Evolutionary conservation across 2,797 vertebrate genomes (phyloP).

Genomic region (Syndactyla subalaris): DNA sequence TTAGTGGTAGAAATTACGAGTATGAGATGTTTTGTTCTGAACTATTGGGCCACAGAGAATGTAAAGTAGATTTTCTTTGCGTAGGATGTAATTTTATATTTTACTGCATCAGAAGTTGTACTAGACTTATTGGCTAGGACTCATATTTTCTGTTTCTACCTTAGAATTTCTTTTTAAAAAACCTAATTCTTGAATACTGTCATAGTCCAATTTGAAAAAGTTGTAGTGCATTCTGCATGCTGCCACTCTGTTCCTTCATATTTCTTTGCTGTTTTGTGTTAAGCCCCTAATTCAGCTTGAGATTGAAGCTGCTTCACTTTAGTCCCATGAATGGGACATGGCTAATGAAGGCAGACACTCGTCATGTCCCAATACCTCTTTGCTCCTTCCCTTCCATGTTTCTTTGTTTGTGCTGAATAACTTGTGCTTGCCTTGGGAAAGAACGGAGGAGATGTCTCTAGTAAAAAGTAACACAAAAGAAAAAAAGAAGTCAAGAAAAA

Average conservation of each 20-base stretch:
- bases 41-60: not conserved
- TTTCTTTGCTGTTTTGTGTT: not conserved
- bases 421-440: not conserved
- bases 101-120: not conserved
- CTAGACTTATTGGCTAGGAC: not conserved
- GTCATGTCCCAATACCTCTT: not conserved
- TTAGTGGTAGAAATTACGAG: not conserved
- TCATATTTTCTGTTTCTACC: not conserved
- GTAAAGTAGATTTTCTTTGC: not conserved
- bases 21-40: not conserved
- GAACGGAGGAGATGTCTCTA: not conserved
- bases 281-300: not conserved
- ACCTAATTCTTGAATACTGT: not conserved
- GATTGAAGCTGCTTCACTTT: not conserved
- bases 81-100: not conserved
- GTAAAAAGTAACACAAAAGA: not conserved
- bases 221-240: not conserved
- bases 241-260: not conserved
- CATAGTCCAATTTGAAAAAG: not conserved
- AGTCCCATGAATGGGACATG: not conserved
- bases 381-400: not conserved
- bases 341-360: not conserved
- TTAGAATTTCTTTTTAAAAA: not conserved
- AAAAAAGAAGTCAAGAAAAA: not conserved
- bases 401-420: not conserved